These are phyloP conservation scores for Drosophila rellima DNA, from an alignment of 2,888 invertebrate genomes.

Conservation along the genomic window DNA sequence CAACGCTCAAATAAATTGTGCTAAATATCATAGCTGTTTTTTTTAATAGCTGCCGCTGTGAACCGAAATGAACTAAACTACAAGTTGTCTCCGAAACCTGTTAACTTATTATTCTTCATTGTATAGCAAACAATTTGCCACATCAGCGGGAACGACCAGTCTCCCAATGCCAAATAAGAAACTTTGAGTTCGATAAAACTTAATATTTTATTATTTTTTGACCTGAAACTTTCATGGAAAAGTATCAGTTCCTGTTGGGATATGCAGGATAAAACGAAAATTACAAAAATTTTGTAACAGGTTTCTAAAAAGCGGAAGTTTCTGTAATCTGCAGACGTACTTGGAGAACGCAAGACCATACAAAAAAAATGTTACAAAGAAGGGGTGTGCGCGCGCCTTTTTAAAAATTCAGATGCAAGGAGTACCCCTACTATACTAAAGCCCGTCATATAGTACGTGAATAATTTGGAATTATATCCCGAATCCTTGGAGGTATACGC, in stretches of 20 bases:
- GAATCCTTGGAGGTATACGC: not conserved
- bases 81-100: conserved; percentile 31
- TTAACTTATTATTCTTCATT: conserved; percentile 25
- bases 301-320: not conserved
- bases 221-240: not conserved
- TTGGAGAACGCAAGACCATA: not conserved
- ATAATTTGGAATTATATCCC: conserved; percentile 3
- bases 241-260: not conserved
- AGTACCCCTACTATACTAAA: conserved; percentile 35
- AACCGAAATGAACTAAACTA: conserved; percentile 38
- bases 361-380: not conserved
- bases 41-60: conserved; percentile 28
- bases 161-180: conserved; percentile 28
- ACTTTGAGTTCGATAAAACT: not conserved
- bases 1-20: conserved; percentile 23
- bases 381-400: not conserved
- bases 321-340: not conserved
- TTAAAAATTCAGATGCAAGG: not conserved
- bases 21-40: conserved; percentile 29
- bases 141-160: conserved; percentile 5
- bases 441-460: conserved; percentile 15
- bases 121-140: conserved; percentile 16
- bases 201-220: not conserved
- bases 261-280: not conserved
- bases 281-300: not conserved